Percentiles rank a stretch among this genome's conserved stretches.
Conservation (phyloP, 2,888 invertebrate genomes). For the Byasa hedistus region DNA sequence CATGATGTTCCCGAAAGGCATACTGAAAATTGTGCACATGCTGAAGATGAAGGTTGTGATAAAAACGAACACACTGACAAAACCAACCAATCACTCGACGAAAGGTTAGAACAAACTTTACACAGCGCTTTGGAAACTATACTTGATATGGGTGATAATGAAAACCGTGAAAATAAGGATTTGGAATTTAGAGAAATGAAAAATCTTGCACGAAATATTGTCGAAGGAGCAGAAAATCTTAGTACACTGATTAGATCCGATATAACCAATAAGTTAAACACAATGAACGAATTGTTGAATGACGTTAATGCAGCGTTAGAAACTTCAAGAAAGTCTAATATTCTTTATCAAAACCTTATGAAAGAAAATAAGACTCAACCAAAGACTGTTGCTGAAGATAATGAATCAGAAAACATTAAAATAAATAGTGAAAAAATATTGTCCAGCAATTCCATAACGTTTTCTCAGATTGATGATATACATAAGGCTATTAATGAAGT, state of each 20-base stretch:
- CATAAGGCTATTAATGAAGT: conserved; percentile 60
- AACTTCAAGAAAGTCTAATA: conserved; percentile 65
- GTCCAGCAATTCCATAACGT: conserved; percentile 41
- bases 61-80: not conserved
- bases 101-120: conserved; percentile 57
- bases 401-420: conserved; percentile 32
- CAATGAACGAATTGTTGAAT: conserved; percentile 70
- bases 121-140: conserved; percentile 56
- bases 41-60: not conserved
- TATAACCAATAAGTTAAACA: conserved; percentile 72
- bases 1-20: no score
- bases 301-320: conserved; percentile 72
- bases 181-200: conserved; percentile 69
- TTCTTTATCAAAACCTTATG: conserved; percentile 60
- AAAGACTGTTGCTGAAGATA: conserved; percentile 21
- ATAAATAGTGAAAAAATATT: conserved; percentile 29
- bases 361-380: conserved; percentile 18
- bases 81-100: conserved; percentile 45
- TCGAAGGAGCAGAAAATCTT: conserved; percentile 69
- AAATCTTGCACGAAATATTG: conserved; percentile 62
- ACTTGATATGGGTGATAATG: conserved; percentile 49
- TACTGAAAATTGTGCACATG: no score
- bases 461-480: conserved; percentile 64
- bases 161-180: conserved; percentile 54
- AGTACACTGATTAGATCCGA: conserved; percentile 70